Evolutionary conservation across 2,797 vertebrate genomes (phyloP).

Genomic region (Erpetoichthys calabaricus): DNA sequence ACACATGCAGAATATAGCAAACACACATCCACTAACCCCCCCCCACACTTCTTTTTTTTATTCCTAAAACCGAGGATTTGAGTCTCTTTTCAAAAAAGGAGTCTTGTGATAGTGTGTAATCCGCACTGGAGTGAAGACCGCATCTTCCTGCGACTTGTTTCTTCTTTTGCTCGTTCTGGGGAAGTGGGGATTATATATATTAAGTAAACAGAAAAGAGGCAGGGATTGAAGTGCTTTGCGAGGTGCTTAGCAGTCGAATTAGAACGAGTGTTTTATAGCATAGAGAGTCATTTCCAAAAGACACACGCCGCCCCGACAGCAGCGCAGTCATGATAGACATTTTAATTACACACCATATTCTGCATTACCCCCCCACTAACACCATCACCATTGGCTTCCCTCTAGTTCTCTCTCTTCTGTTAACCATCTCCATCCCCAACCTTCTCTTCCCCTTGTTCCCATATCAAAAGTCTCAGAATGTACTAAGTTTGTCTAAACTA

Average conservation of each 20-base stretch:
- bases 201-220: constrained; percentile 39
- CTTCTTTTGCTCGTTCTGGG: constrained; percentile 29
- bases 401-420: no score
- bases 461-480: no score
- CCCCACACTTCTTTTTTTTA: constrained; percentile 26
- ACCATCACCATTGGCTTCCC: no score
- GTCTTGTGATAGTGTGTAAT: constrained; percentile 16
- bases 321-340: constrained; percentile 55
- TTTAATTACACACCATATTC: constrained; percentile 70
- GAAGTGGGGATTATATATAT: constrained; percentile 32
- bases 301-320: constrained; percentile 41
- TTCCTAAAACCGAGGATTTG: constrained; percentile 16
- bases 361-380: constrained; percentile 25
- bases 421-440: no score
- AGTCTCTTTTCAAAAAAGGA: constrained; percentile 14
- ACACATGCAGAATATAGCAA: no score
- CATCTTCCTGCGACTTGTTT: constrained; percentile 18
- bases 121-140: constrained; percentile 13
- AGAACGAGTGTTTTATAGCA: constrained; percentile 50
- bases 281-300: constrained; percentile 50
- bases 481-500: no score
- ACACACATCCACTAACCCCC: constrained; percentile 14
- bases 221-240: constrained; percentile 37
- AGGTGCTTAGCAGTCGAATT: constrained; percentile 49
- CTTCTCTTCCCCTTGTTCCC: no score